phyloP scores from a whole-genome alignment of 2,888 invertebrate species.

The Xanthia togata region DNA sequence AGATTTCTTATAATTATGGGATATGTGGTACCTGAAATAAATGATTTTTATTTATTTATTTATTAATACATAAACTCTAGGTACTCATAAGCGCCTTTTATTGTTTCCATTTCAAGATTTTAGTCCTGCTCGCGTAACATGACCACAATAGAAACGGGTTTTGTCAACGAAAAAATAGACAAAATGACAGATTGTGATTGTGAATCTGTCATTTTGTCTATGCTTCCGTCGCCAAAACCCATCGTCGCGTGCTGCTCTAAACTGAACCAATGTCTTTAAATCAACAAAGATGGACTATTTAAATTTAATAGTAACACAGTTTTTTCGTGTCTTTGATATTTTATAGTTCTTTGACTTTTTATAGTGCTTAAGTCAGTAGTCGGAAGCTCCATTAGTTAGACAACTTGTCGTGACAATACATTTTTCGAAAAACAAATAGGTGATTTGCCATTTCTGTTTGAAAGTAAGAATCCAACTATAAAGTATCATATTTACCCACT shows the following conservation, averaged over 20 bases:
- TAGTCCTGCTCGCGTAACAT: background rate
- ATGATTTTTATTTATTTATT: too few species aligned
- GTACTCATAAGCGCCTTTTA: background rate
- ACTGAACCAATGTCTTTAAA: background rate
- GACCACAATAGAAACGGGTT: too few species aligned
- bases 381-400: background rate
- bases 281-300: background rate
- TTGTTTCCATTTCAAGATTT: background rate
- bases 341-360: background rate
- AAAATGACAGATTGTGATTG: too few species aligned
- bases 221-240: too few species aligned
- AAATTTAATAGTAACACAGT: background rate
- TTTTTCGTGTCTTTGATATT: background rate
- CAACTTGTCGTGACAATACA: background rate
- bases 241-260: background rate
- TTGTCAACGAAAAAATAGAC: too few species aligned
- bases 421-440: background rate
- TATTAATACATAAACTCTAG: background rate
- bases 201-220: too few species aligned
- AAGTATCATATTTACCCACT: too few species aligned
- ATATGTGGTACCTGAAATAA: too few species aligned
- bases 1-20: too few species aligned
- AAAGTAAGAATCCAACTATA: background rate
- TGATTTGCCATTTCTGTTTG: background rate
- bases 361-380: background rate